Percentiles rank a stretch among this genome's conserved stretches.
These are phyloP conservation scores for Esox niger DNA, from an alignment of 2,113 vertebrate species.

Conservation along the genomic window DNA sequence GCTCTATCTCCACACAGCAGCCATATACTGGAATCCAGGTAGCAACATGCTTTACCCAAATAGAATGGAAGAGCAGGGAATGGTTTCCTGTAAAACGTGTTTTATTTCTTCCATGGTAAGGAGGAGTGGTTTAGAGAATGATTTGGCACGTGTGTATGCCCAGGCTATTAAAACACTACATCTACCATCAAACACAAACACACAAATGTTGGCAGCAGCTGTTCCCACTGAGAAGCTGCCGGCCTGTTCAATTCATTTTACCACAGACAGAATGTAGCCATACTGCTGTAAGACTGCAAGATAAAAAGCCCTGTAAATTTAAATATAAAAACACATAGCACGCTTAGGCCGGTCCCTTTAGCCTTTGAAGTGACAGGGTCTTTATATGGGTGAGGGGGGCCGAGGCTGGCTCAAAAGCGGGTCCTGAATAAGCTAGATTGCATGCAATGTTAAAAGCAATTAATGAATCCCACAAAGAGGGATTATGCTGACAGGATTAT, in stretches of 20 bases:
- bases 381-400: conserved; percentile 41
- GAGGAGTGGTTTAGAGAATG: not conserved
- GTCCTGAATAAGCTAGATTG: conserved; percentile 61
- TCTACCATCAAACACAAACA: not conserved
- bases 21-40: conserved; percentile 9
- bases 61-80: not conserved
- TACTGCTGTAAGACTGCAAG: conserved; percentile 18
- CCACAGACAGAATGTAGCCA: conserved; percentile 23
- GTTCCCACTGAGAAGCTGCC: conserved; percentile 1
- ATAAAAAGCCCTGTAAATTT: conserved; percentile 37
- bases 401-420: conserved; percentile 34
- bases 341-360: conserved; percentile 35
- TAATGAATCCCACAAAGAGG: conserved; percentile 63
- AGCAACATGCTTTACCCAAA: conserved; percentile 3
- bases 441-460: conserved; percentile 63
- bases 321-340: conserved; percentile 53
- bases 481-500: conserved; percentile 66
- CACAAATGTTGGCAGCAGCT: conserved; percentile 19
- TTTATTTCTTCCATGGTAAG: not conserved
- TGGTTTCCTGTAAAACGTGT: conserved; percentile 1
- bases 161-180: not conserved
- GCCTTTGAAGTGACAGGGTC: conserved; percentile 49
- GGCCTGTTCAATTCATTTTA: conserved; percentile 24
- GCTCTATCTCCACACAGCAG: conserved; percentile 3
- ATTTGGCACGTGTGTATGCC: not conserved